These are phyloP conservation scores for Chinchilla lanigera DNA, from an alignment of 2,113 vertebrate species.

Conservation along the genomic window DNA sequence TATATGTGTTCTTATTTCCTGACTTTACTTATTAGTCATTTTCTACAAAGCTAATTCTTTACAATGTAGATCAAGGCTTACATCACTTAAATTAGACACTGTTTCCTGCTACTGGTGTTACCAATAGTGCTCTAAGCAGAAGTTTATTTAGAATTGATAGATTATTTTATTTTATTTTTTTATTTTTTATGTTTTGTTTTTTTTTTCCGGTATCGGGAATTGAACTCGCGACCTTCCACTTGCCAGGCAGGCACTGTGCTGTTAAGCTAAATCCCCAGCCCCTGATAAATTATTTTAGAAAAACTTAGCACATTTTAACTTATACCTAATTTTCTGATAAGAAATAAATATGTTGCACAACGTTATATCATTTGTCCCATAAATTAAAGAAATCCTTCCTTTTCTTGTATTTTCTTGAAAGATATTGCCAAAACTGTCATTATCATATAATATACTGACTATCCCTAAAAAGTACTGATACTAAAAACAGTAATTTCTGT, in stretches of 20 bases:
- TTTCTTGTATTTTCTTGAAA: not conserved
- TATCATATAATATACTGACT: not conserved
- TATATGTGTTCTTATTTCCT: not conserved
- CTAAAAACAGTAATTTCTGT: not conserved
- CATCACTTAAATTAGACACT: not conserved
- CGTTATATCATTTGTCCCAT: not conserved
- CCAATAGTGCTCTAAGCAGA: not conserved
- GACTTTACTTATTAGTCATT: not conserved
- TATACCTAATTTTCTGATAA: not conserved
- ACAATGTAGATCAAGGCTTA: not conserved
- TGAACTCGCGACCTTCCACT: no score
- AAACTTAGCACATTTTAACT: not conserved
- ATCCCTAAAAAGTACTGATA: not conserved
- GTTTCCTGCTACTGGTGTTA: not conserved
- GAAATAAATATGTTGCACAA: not conserved
- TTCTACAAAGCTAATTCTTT: not conserved
- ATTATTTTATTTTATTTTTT: no score
- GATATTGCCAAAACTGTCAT: not conserved
- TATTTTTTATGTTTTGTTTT: no score
- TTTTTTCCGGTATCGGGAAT: no score
- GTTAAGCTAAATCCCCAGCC: no score
- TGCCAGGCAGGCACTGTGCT: no score
- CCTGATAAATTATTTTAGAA: not conserved
- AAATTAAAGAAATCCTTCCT: not conserved
- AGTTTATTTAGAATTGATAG: not conserved